Evolutionary conservation across 2,888 invertebrate species (phyloP), one percentile per base, ranked within the genome.

Genomic region (Orgyia antiqua): DNA sequence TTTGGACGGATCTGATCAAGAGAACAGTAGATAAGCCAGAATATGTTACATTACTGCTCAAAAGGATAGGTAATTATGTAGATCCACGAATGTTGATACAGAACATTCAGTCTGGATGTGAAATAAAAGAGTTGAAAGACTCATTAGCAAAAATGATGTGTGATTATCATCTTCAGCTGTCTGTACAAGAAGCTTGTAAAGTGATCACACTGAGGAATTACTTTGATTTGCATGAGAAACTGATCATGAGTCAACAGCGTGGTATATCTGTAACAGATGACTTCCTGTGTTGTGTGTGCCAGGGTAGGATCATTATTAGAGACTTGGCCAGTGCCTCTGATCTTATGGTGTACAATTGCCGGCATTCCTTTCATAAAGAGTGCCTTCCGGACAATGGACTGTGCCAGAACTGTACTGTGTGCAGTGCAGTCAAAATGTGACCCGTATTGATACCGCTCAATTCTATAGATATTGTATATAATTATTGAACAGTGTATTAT

Each of bases 91-190:
- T 94, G 56, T 87, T 97, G 42, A 93, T 99, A 31, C 88, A 93
- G 58, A 91, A 92, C 69, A 98, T 99, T 45, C 91, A 94, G 54
- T 88, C 92, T 0, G 92, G 93, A 2, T 91, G 95, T 77, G 88
- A 94, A 68, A 96, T 99, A 54, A 95, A 95, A 5, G 96, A 96
- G 20, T 83, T 99, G 23, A 93, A 97, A 51, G 93, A 94, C 57
- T 95, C 97, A 0, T 87, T 99, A 6, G 95, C 96, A 1, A 97
- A 97, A 83, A 96, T 99, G 91, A 89, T 99, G 79, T 93, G 94
- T 56, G 99, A 99, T 70, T 98, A 96, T 72, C 95, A 95, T 63
- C 87, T 98, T 36, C 97, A 98, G 90, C 92, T 96, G 13, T 94
- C 96, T 1, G 92, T 97, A 11, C 93, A 96, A 70, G 94, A 96